Base-by-base conservation (phyloP, 2,113 vertebrate genomes). In the Tetrax tetrax region DNA sequence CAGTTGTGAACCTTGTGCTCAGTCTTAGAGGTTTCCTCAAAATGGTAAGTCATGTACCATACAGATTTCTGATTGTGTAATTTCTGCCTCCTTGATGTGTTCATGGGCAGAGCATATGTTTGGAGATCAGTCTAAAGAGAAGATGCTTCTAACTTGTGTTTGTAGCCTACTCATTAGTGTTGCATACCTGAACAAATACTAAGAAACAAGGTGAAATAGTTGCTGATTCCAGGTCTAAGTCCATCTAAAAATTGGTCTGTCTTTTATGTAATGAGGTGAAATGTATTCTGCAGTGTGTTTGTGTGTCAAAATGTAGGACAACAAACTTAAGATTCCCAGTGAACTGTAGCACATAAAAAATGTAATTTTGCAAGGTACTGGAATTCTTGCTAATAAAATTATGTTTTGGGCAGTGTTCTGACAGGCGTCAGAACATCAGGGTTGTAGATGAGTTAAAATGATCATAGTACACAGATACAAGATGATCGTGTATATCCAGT, bases 31-130 rank as follows among this genome's bases (percentile, higher is more conserved):
- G 10, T 15, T 50, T 90, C 20, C 27, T 47, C 17, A n/a, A 3
- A 83, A 50, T 31, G 6, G 4, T 0, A 3, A 48, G 6, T 71
- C 8, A n/a, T 37, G 12, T 45, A 41, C 22, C 4, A 5, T n/a
- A 27, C 20, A n/a, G 12, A 59, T 60, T 78, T 53, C 25, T 86
- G 28, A 23, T 75, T 24, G 48, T 63, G 25, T 87, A 3, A 14
- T 48, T 78, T 87, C 16, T 74, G 53, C 41, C 6, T 68, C 14
- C 14, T 21, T 57, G 20, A 38, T 37, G 11, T 48, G 17, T 51
- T 77, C 5, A 7, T n/a, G 13, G 24, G 28, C 22, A 8, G 18
- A 35, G 21, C 21, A 19, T 50, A 71, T 70, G 8, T 31, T 23
- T 31, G 33, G 35, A 53, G 53, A 41, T 23, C 0, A 0, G 11